Evolutionary conservation across 1,140 invertebrate species (phyloP).

Genomic region (Druon quercuslanigerum): DNA sequence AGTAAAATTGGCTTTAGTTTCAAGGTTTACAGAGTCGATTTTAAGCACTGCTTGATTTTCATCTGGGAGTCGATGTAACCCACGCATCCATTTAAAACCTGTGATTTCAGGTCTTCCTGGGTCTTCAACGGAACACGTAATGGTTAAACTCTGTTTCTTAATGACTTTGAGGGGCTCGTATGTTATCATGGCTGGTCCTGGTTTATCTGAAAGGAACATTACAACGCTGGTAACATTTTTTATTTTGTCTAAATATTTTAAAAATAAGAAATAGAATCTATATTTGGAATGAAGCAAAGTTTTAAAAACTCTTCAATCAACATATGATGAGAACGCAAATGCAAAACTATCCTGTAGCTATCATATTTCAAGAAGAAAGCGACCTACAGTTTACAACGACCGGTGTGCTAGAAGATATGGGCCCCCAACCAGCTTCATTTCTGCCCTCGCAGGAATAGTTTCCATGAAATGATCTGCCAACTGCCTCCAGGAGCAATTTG

Average conservation of each 20-base stretch:
- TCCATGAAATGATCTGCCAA: constrained; percentile 90
- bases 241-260: too few species aligned
- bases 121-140: constrained; percentile 89
- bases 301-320: not conserved
- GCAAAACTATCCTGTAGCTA: not conserved
- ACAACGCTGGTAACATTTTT: too few species aligned
- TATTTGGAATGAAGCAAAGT: too few species aligned
- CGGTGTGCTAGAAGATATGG: constrained; percentile 82
- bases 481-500: constrained; percentile 87
- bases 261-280: too few species aligned
- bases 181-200: constrained; percentile 82
- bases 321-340: not conserved
- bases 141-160: constrained; percentile 85
- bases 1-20: constrained; percentile 90
- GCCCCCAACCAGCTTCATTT: constrained; percentile 91
- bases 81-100: constrained; percentile 87
- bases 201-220: constrained; percentile 78
- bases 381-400: constrained; percentile 87
- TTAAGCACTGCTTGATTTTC: constrained; percentile 84
- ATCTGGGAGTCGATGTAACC: constrained; percentile 82
- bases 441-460: constrained; percentile 93
- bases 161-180: constrained; percentile 85
- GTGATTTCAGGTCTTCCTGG: constrained; percentile 85
- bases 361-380: not conserved
- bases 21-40: constrained; percentile 87